These are phyloP conservation scores for Drosophila imparisetae DNA, from an alignment of 2,888 invertebrate species.

Conservation along the genomic window DNA sequence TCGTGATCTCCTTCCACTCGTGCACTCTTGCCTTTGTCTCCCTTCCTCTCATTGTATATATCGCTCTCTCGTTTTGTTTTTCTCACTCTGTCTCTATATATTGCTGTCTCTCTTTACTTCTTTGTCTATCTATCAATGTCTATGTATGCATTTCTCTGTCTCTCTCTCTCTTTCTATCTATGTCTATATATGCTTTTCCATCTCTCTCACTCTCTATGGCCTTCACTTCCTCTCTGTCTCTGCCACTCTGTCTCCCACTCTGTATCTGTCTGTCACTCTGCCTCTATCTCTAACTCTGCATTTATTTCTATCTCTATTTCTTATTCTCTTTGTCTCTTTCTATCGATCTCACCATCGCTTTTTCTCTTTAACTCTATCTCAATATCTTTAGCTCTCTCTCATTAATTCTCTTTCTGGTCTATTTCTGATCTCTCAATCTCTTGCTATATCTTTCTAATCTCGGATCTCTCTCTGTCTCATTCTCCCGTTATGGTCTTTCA, in stretches of 20 bases:
- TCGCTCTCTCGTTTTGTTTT: not conserved
- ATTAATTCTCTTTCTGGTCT: not conserved
- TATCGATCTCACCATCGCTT: not conserved
- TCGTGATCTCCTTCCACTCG: rapidly evolving
- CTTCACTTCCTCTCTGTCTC: not conserved
- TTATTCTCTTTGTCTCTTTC: not conserved
- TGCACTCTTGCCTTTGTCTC: not conserved
- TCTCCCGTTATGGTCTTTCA: not conserved
- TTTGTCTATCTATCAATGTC: no score
- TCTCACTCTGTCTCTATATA: not conserved
- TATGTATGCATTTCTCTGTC: no score
- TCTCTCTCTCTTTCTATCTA: no score
- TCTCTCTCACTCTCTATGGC: not conserved
- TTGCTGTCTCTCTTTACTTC: not conserved
- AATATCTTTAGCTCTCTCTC: not conserved
- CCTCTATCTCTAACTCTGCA: not conserved
- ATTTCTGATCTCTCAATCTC: not conserved
- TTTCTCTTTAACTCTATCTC: not conserved
- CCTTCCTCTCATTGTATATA: not conserved
- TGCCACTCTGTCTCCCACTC: not conserved
- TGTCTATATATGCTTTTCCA: no score
- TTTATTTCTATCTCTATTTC: not conserved
- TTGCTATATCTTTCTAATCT: not conserved
- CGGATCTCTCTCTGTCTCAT: not conserved
- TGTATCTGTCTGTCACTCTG: not conserved